Percentiles rank a stretch among this genome's conserved stretches.
Conservation (phyloP, 2,113 vertebrate genomes). For the Myotis yumanensis region DNA sequence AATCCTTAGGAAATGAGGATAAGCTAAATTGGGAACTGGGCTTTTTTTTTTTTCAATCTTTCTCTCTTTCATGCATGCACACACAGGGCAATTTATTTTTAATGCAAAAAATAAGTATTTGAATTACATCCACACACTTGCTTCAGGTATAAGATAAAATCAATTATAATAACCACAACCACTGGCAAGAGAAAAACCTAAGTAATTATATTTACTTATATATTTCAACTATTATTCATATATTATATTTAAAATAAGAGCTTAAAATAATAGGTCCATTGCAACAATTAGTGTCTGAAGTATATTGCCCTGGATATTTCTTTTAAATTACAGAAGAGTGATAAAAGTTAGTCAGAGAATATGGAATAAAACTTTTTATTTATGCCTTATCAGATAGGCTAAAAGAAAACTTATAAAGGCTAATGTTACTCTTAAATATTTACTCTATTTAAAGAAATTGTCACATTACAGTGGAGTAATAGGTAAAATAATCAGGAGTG, state of each 20-base stretch:
- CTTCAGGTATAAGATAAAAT: conserved; percentile 8
- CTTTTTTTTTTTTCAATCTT: background rate
- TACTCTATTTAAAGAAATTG: background rate
- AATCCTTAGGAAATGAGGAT: background rate
- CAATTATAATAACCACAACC: background rate
- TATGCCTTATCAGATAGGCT: background rate
- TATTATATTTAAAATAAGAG: conserved; percentile 67
- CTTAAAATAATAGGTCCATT: conserved; percentile 64
- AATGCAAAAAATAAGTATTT: conserved; percentile 34
- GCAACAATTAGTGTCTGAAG: conserved; percentile 33
- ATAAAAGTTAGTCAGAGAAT: background rate
- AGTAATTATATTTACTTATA: background rate
- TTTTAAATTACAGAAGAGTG: background rate
- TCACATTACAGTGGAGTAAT: background rate
- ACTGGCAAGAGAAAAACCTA: background rate
- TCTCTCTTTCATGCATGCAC: background rate
- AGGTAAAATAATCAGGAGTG: background rate
- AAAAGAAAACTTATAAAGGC: background rate
- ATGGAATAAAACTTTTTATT: background rate
- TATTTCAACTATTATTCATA: background rate
- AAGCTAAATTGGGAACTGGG: background rate
- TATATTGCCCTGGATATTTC: background rate
- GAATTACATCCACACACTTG: background rate
- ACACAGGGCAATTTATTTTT: background rate
- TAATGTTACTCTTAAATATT: conserved; percentile 4